Evolutionary conservation across 1,140 invertebrate genomes (phyloP).

Genomic region (Meteorus sp.): DNA sequence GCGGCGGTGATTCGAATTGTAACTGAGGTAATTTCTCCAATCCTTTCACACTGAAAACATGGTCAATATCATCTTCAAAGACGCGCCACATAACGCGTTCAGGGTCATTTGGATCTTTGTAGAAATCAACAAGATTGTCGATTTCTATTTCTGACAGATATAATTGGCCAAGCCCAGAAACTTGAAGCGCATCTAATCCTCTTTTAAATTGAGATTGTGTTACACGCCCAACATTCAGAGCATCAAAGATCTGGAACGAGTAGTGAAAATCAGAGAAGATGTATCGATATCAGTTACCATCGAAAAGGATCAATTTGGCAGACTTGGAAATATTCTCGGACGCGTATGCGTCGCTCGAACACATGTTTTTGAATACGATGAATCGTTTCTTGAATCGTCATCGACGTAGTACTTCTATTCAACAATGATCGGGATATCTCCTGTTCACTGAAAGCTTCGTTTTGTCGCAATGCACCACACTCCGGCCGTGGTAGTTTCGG

Average conservation of each 20-base stretch:
- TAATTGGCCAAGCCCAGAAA: slow-evolving; percentile 59
- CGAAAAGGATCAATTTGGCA: too few species aligned
- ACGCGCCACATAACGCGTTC: slow-evolving; percentile 67
- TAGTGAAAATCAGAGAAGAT: too few species aligned
- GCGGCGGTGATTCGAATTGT: slow-evolving; percentile 51
- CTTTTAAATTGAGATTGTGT: slow-evolving; percentile 68
- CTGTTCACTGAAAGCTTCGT: slow-evolving; percentile 59
- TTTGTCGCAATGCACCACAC: slow-evolving; percentile 59
- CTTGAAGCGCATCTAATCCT: slow-evolving; percentile 65
- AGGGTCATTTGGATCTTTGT: slow-evolving; percentile 67
- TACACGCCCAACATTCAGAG: slow-evolving; percentile 64
- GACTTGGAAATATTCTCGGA: slow-evolving; percentile 66
- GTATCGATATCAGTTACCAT: too few species aligned
- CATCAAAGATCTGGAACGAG: slow-evolving; percentile 68
- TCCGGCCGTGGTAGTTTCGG: slow-evolving; percentile 68
- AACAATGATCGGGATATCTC: slow-evolving; percentile 63
- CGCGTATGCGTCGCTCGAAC: slow-evolving; percentile 63
- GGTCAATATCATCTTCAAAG: slow-evolving; percentile 73
- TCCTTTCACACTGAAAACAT: slow-evolving; percentile 69
- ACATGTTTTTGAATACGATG: slow-evolving; percentile 65
- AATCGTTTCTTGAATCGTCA: slow-evolving; percentile 52
- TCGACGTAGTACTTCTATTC: slow-evolving; percentile 34
- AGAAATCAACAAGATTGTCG: slow-evolving; percentile 62
- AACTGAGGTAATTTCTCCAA: slow-evolving; percentile 66
- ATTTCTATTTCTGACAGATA: slow-evolving; percentile 64